Evolutionary conservation across 2,113 vertebrate species (phyloP).

Genomic region (Chascanopsetta lugubris): DNA sequence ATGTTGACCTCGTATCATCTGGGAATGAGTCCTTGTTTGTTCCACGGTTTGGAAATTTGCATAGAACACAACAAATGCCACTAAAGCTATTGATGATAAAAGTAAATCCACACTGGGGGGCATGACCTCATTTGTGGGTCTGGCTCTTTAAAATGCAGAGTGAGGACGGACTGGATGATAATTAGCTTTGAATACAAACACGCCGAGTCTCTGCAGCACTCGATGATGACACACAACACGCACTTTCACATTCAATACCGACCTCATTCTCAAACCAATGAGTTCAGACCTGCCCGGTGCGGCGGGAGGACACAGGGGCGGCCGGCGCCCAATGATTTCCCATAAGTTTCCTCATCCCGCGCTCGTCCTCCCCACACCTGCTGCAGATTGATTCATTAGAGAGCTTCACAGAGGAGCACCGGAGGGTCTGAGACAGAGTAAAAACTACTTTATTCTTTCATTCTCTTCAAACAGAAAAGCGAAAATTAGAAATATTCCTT

Average conservation of each 20-base stretch:
- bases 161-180: not conserved
- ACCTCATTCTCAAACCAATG: constrained; percentile 46
- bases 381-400: constrained; percentile 54
- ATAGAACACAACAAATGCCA: too few relatives aligned
- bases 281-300: constrained; percentile 21
- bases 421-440: constrained; percentile 59
- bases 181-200: not conserved
- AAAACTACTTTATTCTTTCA: constrained; percentile 83
- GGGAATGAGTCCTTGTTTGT: too few relatives aligned
- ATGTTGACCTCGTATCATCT: not conserved
- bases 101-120: too few relatives aligned
- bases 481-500: constrained; percentile 74
- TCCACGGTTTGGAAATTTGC: too few relatives aligned
- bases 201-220: not conserved
- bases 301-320: constrained; percentile 11
- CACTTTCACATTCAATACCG: not conserved
- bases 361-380: constrained; percentile 54
- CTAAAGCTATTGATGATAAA: too few relatives aligned
- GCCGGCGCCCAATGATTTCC: constrained; percentile 42
- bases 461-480: constrained; percentile 74
- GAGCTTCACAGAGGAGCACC: too few relatives aligned
- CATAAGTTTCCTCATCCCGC: constrained; percentile 45
- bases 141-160: not conserved
- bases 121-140: not conserved
- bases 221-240: constrained; percentile 25